These are phyloP conservation scores for Axea sp. DNA, from an alignment of 2,888 invertebrate genomes.

Conservation along the genomic window DNA sequence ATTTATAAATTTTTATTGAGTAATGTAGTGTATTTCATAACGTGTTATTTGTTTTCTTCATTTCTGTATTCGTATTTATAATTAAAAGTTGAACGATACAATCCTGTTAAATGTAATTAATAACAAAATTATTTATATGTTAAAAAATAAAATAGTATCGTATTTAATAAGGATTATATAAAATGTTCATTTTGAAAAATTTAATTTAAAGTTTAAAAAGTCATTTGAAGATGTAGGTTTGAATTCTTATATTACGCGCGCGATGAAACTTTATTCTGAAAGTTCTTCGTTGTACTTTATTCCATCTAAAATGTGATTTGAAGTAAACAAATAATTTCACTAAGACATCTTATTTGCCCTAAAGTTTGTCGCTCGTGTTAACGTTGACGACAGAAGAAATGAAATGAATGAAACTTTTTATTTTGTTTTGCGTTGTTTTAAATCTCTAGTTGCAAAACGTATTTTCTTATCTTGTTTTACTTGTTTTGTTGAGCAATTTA, in stretches of 20 bases:
- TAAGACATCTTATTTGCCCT: slow-evolving; percentile 49
- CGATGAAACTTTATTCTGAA: slow-evolving; percentile 32
- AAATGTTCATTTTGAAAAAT: slow-evolving; percentile 18
- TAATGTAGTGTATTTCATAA: too few relatives aligned
- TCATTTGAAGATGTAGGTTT: slow-evolving; percentile 21
- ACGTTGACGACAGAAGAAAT: slow-evolving; percentile 48
- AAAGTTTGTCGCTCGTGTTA: slow-evolving; percentile 40
- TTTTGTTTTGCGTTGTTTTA: slow-evolving; percentile 48
- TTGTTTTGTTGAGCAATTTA: slow-evolving; percentile 51
- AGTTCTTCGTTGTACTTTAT: slow-evolving; percentile 31
- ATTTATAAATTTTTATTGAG: too few relatives aligned
- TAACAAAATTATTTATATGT: too few relatives aligned
- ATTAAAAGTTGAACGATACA: too few relatives aligned
- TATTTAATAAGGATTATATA: too few relatives aligned
- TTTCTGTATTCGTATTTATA: too few relatives aligned
- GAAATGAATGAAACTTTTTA: slow-evolving; percentile 46
- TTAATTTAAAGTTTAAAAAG: slow-evolving; percentile 22
- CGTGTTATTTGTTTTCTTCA: too few relatives aligned
- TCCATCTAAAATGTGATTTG: slow-evolving; percentile 46
- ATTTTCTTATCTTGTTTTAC: slow-evolving; percentile 49
- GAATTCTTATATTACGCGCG: slow-evolving; percentile 17
- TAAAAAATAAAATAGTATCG: too few relatives aligned
- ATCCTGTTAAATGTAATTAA: too few relatives aligned
- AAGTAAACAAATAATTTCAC: slow-evolving; percentile 52
- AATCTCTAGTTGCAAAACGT: slow-evolving; percentile 52